phyloP scores from a whole-genome alignment of 2,888 invertebrate genomes.

The Unio delphinus region DNA sequence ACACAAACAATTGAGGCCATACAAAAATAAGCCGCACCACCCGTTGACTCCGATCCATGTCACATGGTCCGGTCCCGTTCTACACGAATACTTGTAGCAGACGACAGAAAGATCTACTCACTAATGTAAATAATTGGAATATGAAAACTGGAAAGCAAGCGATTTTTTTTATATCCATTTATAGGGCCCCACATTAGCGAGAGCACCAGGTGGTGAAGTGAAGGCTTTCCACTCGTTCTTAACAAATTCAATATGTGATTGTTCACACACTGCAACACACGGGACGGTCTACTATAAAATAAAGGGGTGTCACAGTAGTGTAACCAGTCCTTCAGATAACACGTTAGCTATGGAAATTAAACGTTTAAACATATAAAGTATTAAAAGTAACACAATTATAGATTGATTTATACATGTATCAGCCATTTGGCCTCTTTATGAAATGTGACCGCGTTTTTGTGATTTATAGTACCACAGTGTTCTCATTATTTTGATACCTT shows the following conservation, averaged over 20 bases:
- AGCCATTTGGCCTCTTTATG: no score
- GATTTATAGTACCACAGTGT: no score
- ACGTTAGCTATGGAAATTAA: no score
- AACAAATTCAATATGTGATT: constrained; percentile 44
- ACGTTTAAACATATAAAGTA: no score
- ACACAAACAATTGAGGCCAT: constrained; percentile 41
- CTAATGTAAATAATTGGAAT: constrained; percentile 30
- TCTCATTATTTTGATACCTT: no score
- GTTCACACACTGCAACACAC: constrained; percentile 25
- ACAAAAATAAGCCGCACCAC: constrained; percentile 20
- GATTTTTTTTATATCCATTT: constrained; percentile 30
- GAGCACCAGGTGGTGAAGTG: constrained; percentile 40
- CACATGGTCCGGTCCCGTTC: constrained; percentile 9
- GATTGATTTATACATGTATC: no score
- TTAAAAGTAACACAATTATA: no score
- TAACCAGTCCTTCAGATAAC: constrained; percentile 3
- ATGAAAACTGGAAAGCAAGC: constrained; percentile 41
- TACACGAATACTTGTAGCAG: constrained; percentile 8
- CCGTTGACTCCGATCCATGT: constrained; percentile 2
- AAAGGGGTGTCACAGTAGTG: constrained; percentile 17
- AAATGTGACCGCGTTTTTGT: no score
- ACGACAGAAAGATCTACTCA: background rate
- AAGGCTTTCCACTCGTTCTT: constrained; percentile 22
- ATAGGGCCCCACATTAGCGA: constrained; percentile 14
- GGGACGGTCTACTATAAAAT: constrained; percentile 23